Evolutionary conservation across 2,888 invertebrate species (phyloP).

Genomic region (Dryobota labecula): DNA sequence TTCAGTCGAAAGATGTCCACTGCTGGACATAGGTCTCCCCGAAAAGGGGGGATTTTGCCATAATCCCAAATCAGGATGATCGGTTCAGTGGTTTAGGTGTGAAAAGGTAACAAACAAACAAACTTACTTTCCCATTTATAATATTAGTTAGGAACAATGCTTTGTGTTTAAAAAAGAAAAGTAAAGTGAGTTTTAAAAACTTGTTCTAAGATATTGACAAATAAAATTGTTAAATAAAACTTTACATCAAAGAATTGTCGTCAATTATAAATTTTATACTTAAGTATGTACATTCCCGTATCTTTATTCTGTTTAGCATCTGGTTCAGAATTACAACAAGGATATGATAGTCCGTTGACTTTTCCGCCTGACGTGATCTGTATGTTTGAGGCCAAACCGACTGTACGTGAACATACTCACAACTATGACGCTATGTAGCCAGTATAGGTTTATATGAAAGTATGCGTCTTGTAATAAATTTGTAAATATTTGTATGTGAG

Average conservation of each 20-base stretch:
- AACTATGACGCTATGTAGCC: conserved; percentile 22
- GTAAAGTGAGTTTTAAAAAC: background rate
- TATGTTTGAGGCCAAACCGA: conserved; percentile 51
- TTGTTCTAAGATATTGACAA: background rate
- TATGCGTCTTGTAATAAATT: conserved; percentile 28
- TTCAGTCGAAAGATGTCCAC: no score
- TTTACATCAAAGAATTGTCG: background rate
- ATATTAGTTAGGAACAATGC: no score
- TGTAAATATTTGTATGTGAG: conserved; percentile 16
- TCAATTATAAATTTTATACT: conserved; percentile 18
- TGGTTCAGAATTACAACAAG: conserved; percentile 60
- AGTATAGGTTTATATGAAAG: conserved; percentile 37
- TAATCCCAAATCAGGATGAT: no score
- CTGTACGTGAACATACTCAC: conserved; percentile 54
- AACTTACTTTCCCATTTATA: no score
- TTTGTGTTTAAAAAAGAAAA: no score
- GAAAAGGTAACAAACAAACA: no score
- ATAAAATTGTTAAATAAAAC: no score
- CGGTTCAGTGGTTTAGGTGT: no score
- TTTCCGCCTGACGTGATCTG: conserved; percentile 62
- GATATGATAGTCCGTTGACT: conserved; percentile 63
- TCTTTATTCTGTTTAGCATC: conserved; percentile 45
- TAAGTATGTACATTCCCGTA: conserved; percentile 20
- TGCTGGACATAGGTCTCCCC: no score
- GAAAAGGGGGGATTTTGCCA: no score